These are phyloP conservation scores for Chondrosia reniformis DNA, from an alignment of 37 sponge, comb jelly and placozoan genomes.

Conservation along the genomic window DNA sequence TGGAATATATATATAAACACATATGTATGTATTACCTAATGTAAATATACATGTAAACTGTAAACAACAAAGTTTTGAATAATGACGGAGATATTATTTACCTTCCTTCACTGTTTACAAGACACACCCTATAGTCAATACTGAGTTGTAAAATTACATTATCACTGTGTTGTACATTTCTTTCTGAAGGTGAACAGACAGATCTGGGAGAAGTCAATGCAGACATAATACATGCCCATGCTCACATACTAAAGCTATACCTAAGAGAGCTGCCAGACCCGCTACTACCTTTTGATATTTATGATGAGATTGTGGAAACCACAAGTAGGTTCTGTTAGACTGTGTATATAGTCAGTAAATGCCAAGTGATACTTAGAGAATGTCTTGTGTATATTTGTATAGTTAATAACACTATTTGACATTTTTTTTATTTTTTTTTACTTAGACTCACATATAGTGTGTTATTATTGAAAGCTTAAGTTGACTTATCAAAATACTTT, in stretches of 20 bases:
- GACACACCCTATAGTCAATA: too few relatives aligned
- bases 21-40: too few relatives aligned
- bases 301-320: conserved; percentile 61
- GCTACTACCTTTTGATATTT: conserved; percentile 60
- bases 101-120: too few relatives aligned
- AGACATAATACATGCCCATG: conserved; percentile 41
- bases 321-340: conserved; percentile 46
- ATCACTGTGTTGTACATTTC: too few relatives aligned
- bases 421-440: conserved; percentile 7
- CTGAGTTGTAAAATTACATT: too few relatives aligned
- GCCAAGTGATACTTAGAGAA: not conserved
- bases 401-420: not conserved
- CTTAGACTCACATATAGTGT: not conserved
- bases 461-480: too few relatives aligned
- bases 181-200: conserved; percentile 22
- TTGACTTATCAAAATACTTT: too few relatives aligned
- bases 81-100: too few relatives aligned
- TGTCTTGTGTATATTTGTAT: not conserved
- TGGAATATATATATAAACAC: too few relatives aligned
- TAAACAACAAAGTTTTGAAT: too few relatives aligned
- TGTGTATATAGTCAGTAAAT: too few relatives aligned
- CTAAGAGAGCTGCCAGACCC: conserved; percentile 84
- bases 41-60: too few relatives aligned
- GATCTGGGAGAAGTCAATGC: conserved; percentile 27
- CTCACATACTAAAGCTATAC: conserved; percentile 73